phyloP scores from a whole-genome alignment of 2,888 invertebrate genomes.

The Plebejus melissa region DNA sequence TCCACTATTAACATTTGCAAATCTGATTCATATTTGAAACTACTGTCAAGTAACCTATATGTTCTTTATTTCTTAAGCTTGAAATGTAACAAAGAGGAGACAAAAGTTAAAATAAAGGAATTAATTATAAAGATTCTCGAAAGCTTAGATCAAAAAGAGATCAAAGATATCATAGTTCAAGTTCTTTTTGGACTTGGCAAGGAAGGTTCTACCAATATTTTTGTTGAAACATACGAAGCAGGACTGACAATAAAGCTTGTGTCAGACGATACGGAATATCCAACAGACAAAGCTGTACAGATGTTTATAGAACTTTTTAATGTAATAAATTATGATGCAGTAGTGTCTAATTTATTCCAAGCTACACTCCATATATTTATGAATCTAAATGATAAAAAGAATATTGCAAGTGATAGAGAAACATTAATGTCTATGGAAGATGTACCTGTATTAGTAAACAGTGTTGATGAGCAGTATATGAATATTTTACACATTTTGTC shows the following conservation, averaged over 20 bases:
- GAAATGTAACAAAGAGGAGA: slow-evolving; percentile 53
- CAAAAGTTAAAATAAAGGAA: slow-evolving; percentile 56
- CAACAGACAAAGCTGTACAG: slow-evolving; percentile 47
- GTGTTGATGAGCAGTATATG: slow-evolving; percentile 60
- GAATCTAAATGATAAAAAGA: slow-evolving; percentile 48
- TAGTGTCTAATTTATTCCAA: slow-evolving; percentile 54
- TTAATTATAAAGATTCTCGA: slow-evolving; percentile 58
- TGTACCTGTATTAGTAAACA: slow-evolving; percentile 50
- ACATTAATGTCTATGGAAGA: slow-evolving; percentile 58
- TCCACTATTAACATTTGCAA: slow-evolving; percentile 52
- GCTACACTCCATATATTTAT: slow-evolving; percentile 52
- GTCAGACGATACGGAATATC: slow-evolving; percentile 38
- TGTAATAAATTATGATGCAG: slow-evolving; percentile 42
- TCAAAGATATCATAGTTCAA: slow-evolving; percentile 42
- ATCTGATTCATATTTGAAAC: slow-evolving; percentile 52
- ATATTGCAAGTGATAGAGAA: slow-evolving; percentile 46
- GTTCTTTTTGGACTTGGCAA: slow-evolving; percentile 51
- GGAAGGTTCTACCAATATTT: slow-evolving; percentile 37
- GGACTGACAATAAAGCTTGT: slow-evolving; percentile 59
- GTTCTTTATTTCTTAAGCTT: slow-evolving; percentile 64
- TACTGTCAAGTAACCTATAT: slow-evolving; percentile 60
- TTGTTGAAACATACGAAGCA: slow-evolving; percentile 59
- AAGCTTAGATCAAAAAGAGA: slow-evolving; percentile 44
- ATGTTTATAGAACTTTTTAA: slow-evolving; percentile 57
- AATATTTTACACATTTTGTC: slow-evolving; percentile 71